These are phyloP conservation scores for Euproctis similis DNA, from an alignment of 2,888 invertebrate genomes.

Conservation along the genomic window DNA sequence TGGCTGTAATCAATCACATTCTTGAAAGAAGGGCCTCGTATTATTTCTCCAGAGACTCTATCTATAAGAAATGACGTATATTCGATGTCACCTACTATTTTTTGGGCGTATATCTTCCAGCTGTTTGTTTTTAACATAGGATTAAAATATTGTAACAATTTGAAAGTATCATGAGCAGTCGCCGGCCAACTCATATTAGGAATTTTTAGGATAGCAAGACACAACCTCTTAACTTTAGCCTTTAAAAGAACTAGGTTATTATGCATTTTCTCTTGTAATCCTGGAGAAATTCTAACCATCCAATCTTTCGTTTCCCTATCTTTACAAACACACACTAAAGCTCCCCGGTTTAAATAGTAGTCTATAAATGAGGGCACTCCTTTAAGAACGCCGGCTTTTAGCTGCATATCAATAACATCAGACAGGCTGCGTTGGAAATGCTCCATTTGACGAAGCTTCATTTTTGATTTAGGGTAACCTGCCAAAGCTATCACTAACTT, in stretches of 20 bases:
- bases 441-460: slow-evolving; percentile 53
- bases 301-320: slow-evolving; percentile 55
- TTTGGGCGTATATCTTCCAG: slow-evolving; percentile 59
- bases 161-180: slow-evolving; percentile 52
- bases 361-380: slow-evolving; percentile 51
- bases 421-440: slow-evolving; percentile 46
- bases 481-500: slow-evolving; percentile 54
- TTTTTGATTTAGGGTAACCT: slow-evolving; percentile 58
- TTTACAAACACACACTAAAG: slow-evolving; percentile 60
- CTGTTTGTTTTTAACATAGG: slow-evolving; percentile 46
- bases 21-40: slow-evolving; percentile 54
- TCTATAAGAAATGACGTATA: slow-evolving; percentile 55
- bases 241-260: slow-evolving; percentile 48
- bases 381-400: slow-evolving; percentile 49
- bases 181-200: slow-evolving; percentile 51
- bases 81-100: slow-evolving; percentile 38
- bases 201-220: slow-evolving; percentile 54
- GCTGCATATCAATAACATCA: slow-evolving; percentile 57
- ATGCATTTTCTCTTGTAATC: slow-evolving; percentile 58
- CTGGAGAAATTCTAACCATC: slow-evolving; percentile 54
- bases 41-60: slow-evolving; percentile 54
- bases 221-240: slow-evolving; percentile 51
- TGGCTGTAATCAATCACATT: slow-evolving; percentile 59
- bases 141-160: slow-evolving; percentile 62
- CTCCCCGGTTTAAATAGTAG: slow-evolving; percentile 59